Percentiles rank a stretch among this genome's conserved stretches.
phyloP scores from a whole-genome alignment of 2,113 vertebrate species.

The Nothoprocta perdicaria region DNA sequence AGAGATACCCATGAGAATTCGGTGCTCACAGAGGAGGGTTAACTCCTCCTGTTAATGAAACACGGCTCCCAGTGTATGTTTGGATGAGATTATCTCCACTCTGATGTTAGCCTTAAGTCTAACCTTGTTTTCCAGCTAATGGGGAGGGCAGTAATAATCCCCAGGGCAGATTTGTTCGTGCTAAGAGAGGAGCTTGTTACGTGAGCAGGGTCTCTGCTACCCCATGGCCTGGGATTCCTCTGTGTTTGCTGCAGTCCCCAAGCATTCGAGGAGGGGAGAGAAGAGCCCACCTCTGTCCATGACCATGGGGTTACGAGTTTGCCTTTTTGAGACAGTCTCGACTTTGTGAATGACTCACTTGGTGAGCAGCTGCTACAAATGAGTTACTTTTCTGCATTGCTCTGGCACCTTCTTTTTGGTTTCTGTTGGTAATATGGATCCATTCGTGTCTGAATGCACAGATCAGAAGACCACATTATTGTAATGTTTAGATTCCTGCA shows the following conservation, averaged over 20 bases:
- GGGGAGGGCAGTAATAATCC: background rate
- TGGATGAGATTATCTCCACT: background rate
- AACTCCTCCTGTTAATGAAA: background rate
- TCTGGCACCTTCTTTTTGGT: background rate
- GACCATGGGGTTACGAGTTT: background rate
- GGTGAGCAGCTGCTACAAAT: background rate
- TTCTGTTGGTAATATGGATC: background rate
- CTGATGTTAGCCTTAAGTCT: background rate
- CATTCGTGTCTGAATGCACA: background rate
- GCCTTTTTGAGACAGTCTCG: background rate
- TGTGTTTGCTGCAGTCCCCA: background rate
- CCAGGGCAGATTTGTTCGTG: background rate
- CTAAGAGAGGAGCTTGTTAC: background rate
- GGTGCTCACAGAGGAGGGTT: background rate
- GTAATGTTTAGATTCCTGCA: background rate
- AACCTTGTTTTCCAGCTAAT: background rate
- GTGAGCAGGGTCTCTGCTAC: background rate
- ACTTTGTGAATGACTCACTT: background rate
- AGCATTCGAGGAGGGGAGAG: background rate
- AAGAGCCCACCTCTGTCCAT: background rate
- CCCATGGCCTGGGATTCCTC: fast-evolving
- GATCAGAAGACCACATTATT: background rate
- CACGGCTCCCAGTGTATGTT: fast-evolving
- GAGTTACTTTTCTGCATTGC: background rate
- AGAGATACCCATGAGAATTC: background rate